These are phyloP conservation scores for Lucifuga dentata DNA, from an alignment of 2,113 vertebrate species.

Conservation along the genomic window DNA sequence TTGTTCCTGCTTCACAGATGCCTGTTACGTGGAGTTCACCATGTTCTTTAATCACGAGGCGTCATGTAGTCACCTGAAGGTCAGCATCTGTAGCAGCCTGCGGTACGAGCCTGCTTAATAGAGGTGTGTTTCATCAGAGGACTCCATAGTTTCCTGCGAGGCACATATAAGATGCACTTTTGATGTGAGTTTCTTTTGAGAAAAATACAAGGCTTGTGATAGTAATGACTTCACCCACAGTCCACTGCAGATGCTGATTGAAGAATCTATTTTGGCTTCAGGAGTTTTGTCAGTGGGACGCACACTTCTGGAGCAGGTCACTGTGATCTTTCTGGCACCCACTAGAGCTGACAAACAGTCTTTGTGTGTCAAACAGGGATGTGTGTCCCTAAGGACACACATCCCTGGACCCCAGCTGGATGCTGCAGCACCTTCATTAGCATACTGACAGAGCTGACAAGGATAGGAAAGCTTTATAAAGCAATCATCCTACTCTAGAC, in stretches of 20 bases:
- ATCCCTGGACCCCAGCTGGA: slow-evolving; percentile 56
- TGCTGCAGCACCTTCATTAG: slow-evolving; percentile 57
- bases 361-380: slow-evolving; percentile 54
- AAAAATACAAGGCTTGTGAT: slow-evolving; percentile 67
- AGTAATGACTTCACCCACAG: slow-evolving; percentile 70
- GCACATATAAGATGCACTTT: slow-evolving; percentile 67
- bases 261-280: slow-evolving; percentile 70
- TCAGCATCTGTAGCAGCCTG: slow-evolving; percentile 51
- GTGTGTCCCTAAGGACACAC: slow-evolving; percentile 44
- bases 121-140: slow-evolving; percentile 70
- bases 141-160: slow-evolving; percentile 54
- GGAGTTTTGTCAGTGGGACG: slow-evolving; percentile 69
- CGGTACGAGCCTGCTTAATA: slow-evolving; percentile 45
- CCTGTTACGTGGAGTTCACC: slow-evolving; percentile 38
- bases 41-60: slow-evolving; percentile 53
- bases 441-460: slow-evolving; percentile 54
- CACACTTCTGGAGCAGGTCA: slow-evolving; percentile 61
- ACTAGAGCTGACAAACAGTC: slow-evolving; percentile 61
- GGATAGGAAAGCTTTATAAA: slow-evolving; percentile 56
- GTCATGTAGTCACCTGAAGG: slow-evolving; percentile 51
- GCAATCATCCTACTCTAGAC: slow-evolving; percentile 49
- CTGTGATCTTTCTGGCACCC: slow-evolving; percentile 74
- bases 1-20: slow-evolving; percentile 1
- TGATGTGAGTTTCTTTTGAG: slow-evolving; percentile 72
- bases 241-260: slow-evolving; percentile 63